Percentiles rank a stretch among this genome's conserved stretches.
Evolutionary conservation across 2,797 vertebrate species (phyloP).

Genomic region (Phrynocephalus forsythii): DNA sequence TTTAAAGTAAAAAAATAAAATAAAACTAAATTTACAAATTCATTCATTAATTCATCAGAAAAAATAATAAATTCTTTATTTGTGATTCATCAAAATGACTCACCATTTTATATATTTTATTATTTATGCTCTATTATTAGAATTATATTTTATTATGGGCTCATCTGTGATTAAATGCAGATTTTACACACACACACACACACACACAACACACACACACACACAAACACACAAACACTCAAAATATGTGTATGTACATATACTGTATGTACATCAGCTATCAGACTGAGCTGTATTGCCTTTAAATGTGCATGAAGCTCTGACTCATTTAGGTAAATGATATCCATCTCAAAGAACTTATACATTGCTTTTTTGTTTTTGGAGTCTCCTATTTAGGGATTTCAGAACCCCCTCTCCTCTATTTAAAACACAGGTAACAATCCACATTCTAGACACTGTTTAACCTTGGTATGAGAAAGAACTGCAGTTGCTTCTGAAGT

Average conservation of each 20-base stretch:
- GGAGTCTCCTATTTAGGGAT: slow-evolving; percentile 17
- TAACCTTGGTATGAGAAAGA: slow-evolving; percentile 34
- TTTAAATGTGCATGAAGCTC: slow-evolving; percentile 23
- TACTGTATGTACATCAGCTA: neutral
- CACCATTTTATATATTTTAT: neutral
- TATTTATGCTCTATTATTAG: neutral
- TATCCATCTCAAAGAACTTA: neutral
- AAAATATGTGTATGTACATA: neutral
- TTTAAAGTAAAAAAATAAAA: too few species aligned
- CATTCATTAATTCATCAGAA: too few species aligned
- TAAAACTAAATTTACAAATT: too few species aligned
- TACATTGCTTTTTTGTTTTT: rapidly evolving
- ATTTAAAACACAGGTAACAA: slow-evolving; percentile 31
- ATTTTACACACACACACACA: too few species aligned
- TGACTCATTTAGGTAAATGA: slow-evolving; percentile 37
- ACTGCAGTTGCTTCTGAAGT: slow-evolving; percentile 17
- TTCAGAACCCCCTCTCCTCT: neutral
- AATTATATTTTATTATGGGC: neutral
- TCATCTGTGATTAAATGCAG: neutral
- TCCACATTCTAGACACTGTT: slow-evolving; percentile 21
- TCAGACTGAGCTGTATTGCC: neutral
- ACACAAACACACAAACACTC: neutral
- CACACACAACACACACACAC: neutral
- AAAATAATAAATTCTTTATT: too few species aligned
- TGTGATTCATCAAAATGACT: too few species aligned